phyloP scores from a whole-genome alignment of 2,113 vertebrate species.

The Dunckerocampus dactyliophorus region DNA sequence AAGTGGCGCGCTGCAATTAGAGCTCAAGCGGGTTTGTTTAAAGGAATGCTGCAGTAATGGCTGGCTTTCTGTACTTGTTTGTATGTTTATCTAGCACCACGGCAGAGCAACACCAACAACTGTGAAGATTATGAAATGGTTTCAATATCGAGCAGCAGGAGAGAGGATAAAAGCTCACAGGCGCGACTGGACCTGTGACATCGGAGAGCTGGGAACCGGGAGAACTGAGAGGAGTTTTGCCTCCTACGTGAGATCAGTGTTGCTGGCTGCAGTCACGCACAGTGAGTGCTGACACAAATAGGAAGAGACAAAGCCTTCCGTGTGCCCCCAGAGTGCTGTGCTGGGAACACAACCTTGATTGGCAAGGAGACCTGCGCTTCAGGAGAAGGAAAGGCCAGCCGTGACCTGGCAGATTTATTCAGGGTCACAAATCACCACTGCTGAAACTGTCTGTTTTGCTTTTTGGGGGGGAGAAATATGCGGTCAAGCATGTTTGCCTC shows the following conservation, averaged over 20 bases:
- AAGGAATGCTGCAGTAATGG: slow-evolving; percentile 28
- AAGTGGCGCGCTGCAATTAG: slow-evolving; percentile 53
- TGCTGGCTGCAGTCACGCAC: slow-evolving; percentile 59
- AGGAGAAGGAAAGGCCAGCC: slow-evolving; percentile 38
- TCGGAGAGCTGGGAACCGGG: slow-evolving; percentile 35
- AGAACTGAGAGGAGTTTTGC: slow-evolving; percentile 34
- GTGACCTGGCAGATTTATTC: slow-evolving; percentile 51
- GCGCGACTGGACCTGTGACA: slow-evolving; percentile 26
- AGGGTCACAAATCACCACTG: slow-evolving; percentile 45
- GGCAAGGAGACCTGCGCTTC: slow-evolving; percentile 56
- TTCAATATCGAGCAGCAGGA: slow-evolving; percentile 42
- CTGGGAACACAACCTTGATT: slow-evolving; percentile 62
- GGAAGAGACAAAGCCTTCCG: slow-evolving; percentile 69
- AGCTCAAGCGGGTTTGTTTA: slow-evolving; percentile 27
- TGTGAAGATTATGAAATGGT: slow-evolving; percentile 28
- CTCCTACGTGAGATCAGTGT: slow-evolving; percentile 48
- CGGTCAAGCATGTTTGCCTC: neutral
- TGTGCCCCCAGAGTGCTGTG: slow-evolving; percentile 51
- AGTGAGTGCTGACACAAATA: slow-evolving; percentile 59
- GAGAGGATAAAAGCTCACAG: slow-evolving; percentile 36
- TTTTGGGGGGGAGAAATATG: neutral
- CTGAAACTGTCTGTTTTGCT: slow-evolving; percentile 26
- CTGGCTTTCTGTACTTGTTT: neutral
- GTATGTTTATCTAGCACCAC: neutral
- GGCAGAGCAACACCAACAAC: slow-evolving; percentile 26